phyloP scores from a whole-genome alignment of 1,140 invertebrate species.

The Tetragnatha versicolor region DNA sequence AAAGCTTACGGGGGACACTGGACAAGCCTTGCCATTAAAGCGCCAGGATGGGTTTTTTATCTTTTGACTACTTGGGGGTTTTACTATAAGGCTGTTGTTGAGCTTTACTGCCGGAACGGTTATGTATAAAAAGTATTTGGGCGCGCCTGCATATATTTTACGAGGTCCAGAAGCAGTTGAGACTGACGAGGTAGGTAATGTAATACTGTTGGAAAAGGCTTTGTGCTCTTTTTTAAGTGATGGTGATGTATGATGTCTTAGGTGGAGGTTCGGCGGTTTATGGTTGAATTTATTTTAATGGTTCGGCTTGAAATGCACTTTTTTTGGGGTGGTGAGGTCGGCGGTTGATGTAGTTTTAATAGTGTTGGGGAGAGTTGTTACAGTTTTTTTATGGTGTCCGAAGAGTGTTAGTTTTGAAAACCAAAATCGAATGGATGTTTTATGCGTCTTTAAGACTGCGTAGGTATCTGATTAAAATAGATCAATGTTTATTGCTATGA shows the following conservation, averaged over 20 bases:
- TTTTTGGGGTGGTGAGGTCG: too few species aligned
- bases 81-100: not conserved
- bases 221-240: not conserved
- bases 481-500: too few species aligned
- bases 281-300: too few species aligned
- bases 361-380: too few species aligned
- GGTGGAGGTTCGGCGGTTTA: conserved; percentile 22
- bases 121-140: conserved; percentile 19
- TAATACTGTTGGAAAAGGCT: conserved; percentile 17
- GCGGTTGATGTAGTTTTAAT: too few species aligned
- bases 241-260: conserved; percentile 45
- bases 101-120: not conserved
- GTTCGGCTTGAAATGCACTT: too few species aligned
- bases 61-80: not conserved
- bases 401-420: too few species aligned
- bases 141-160: conserved; percentile 32
- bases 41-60: conserved; percentile 23
- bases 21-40: conserved; percentile 18
- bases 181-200: conserved; percentile 40
- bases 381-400: too few species aligned
- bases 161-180: conserved; percentile 15
- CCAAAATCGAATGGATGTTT: too few species aligned
- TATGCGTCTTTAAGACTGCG: too few species aligned
- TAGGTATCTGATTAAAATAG: too few species aligned
- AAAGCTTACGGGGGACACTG: not conserved